Base-by-base conservation (phyloP, 2,113 vertebrate species). In the Abramis brama region DNA sequence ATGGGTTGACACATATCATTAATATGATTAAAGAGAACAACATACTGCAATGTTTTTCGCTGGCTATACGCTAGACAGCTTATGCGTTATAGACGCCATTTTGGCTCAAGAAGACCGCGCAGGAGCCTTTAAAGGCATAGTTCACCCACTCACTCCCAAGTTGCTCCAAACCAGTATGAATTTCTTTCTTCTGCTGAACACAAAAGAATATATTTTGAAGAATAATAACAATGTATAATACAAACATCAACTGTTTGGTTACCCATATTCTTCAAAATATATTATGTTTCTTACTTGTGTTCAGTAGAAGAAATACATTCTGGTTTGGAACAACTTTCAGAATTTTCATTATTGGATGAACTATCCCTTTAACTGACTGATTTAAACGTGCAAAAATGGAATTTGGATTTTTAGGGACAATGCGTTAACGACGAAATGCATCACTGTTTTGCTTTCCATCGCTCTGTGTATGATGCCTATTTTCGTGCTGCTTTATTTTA, bases 61-160 rank as follows among this genome's bases (percentile, higher is more conserved):
- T 47, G 50, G 55, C 21, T 47, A 68, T 45, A 50, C 3, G 6
- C 2, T 84, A 82, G 50, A 81, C 84, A 79, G 71, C 68, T 57
- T 47, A n/a, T 7, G 19, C 4, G 17, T 57, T 36, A 71, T 6
- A 4, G 9, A 11, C 68, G 79, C 86, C 86, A 90, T 89, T 19
- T 82, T 85, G 86, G 88, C 82, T 88, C 91, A 88, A 86, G 7
- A 82, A 57, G 60, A 79, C 11, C 79, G 73, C 27, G 39, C 47
- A 33, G 25, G 23, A 23, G 45, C 19, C 9, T 23, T 45, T 13
- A 55, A 52, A 15, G 43, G 8, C 1, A 43, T 43, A 43, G 43
- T 43, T 43, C 8, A 43, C 43, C 43, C 43, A 43, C 36, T 39
- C 36, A 39, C 36, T 39, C 36, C 6, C 36, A 43, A 43, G 1